A percentile compares a stretch with the other conserved stretches of the same genome.
These are phyloP conservation scores for Caenorhabditis angaria DNA, from an alignment of 2,888 invertebrate genomes.

Conservation along the genomic window DNA sequence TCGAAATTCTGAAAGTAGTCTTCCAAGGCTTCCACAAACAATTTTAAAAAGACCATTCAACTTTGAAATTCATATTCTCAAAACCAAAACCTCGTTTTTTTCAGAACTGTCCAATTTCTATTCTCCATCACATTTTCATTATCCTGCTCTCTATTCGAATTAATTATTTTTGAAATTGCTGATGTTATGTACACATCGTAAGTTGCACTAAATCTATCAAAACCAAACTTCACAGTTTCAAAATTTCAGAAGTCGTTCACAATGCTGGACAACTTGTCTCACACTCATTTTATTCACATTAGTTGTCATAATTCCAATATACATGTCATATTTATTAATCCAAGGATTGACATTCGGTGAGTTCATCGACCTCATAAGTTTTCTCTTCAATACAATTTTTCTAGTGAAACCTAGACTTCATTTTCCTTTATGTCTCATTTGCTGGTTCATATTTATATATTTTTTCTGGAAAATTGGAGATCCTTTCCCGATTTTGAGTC, in stretches of 20 bases:
- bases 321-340: slow-evolving; percentile 80
- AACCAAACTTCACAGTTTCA: not conserved
- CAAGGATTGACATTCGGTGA: slow-evolving; percentile 51
- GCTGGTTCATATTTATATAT: slow-evolving; percentile 90
- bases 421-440: slow-evolving; percentile 82
- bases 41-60: too few relatives aligned
- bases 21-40: too few relatives aligned
- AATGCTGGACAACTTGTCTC: slow-evolving; percentile 93
- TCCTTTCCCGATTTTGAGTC: slow-evolving; percentile 94
- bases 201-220: slow-evolving; percentile 8
- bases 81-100: slow-evolving; percentile 11
- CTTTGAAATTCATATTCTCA: too few relatives aligned
- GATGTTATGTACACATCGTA: slow-evolving; percentile 90
- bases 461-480: slow-evolving; percentile 99
- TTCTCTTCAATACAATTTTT: slow-evolving; percentile 5
- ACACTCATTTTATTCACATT: slow-evolving; percentile 91
- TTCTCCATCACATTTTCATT: slow-evolving; percentile 95
- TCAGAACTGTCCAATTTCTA: slow-evolving; percentile 87
- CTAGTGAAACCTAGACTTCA: slow-evolving; percentile 76
- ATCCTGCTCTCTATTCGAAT: slow-evolving; percentile 97
- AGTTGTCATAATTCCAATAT: slow-evolving; percentile 93
- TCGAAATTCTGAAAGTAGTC: too few relatives aligned
- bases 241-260: slow-evolving; percentile 84
- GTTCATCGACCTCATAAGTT: slow-evolving; percentile 2
- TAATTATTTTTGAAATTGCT: slow-evolving; percentile 98